Base-by-base conservation (phyloP, 2,888 invertebrate genomes). In the Thumatha senex region DNA sequence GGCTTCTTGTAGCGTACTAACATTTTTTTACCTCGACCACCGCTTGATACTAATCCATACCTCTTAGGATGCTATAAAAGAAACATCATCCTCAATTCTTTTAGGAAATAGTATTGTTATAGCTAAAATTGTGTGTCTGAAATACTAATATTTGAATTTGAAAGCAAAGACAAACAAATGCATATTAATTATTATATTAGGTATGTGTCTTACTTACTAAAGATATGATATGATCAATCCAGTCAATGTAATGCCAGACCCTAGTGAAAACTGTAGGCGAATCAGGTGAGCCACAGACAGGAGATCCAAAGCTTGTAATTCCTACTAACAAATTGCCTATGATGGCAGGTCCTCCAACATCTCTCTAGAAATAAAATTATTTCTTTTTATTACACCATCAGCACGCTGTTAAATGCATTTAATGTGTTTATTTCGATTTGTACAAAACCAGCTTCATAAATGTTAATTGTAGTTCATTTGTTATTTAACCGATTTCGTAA, bases 281-380 rank as follows among this genome's bases (percentile, higher is more conserved):
- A 10, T 53, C 45, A 5, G 45, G 39, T 0, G 39, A 29, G 1
- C 54, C 53, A 13, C 54, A 57, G 30, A 43, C 31, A 10, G 51
- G 36, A 9, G 57, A 18, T 4, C 48, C 51, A n/a, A 57, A 57
- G 41, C 46, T 54, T 7, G 53, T 43, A 4, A 56, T 40, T 7
- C 56, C 56, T 7, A 50, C 34, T 15, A 56, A 34, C 1, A 40
- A 13, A 40, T 40, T 33, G 13, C 24, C 48, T 2, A 31, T 3
- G n/a, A 46, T 18, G 12, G 30, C 46, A 10, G 46, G 46, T 15
- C 39, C 39, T 9, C 46, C 46, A 12, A 39, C 46, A 15, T 46
- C 46, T 14, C 38, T 29, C 45, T 45, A 30, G n/a, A 45, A 38
- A 30, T 11, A 1, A 24, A 24, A 3, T 5, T 2, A 36, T 36